Evolutionary conservation across 2,113 vertebrate genomes (phyloP), one percentile per base, ranked within the genome.

Genomic region (Oryzias celebensis): DNA sequence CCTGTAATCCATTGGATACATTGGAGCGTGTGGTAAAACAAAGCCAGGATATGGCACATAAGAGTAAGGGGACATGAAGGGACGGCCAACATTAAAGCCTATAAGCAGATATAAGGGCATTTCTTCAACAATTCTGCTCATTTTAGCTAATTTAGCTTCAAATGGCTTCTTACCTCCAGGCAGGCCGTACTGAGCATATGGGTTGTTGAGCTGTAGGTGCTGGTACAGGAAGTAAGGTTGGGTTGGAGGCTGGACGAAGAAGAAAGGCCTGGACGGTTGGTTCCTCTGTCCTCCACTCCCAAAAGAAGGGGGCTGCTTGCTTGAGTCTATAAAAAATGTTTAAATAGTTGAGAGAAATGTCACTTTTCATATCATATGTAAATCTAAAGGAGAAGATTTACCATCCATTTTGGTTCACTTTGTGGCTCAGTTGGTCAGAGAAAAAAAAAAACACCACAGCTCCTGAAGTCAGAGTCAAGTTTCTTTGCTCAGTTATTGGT

Each of bases 41-140:
- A 80, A 90, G 17, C 90, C 89, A 1, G 90, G 91, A 49, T 90
- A 92, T 51, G 89, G 92, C 86, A 91, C 75, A 78, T 90, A 92
- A 51, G 89, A 83, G 65, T 87, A 90, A 0, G 90, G 88, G n/a
- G 68, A 65, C 66, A 90, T 59, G 56, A 62, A 91, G n/a, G 91
- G 87, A 10, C 90, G 92, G 4, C 74, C 70, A 54, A 76, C 78
- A 60, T 85, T 90, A 75, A 90, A 90, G 78, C 88, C 92, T 92
- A 58, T 0, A 51, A 44, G 17, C 15, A 41, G 44, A 36, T 10
- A 14, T 4, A 36, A 12, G 36, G 8, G 12, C 36, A 36, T 36
- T 36, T 36, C 36, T 36, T 10, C 36, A 36, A 36, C 36, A 36
- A 36, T 10, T 36, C 36, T 12, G 8, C 12, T 36, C 36, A 12